These are phyloP conservation scores for Scolopax rusticola DNA, from an alignment of 2,797 vertebrate species.

Conservation along the genomic window DNA sequence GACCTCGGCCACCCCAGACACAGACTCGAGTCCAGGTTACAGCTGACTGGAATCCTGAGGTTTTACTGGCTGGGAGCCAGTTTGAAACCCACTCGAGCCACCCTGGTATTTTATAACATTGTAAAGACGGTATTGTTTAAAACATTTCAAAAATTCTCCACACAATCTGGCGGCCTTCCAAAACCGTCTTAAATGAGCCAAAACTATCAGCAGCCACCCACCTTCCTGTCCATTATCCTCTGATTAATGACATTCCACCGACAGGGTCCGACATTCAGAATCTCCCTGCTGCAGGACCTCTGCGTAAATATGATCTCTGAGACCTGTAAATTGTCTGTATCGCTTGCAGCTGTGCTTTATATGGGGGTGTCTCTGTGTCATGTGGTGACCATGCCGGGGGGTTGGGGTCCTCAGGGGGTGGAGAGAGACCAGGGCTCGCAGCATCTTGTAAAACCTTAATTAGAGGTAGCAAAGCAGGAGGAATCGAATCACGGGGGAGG, in stretches of 20 bases:
- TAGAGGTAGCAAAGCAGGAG: background rate
- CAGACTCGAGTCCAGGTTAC: slow-evolving; percentile 64
- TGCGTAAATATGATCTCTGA: slow-evolving; percentile 32
- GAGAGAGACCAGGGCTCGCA: background rate
- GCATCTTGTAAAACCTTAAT: background rate
- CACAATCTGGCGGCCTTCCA: slow-evolving; percentile 78
- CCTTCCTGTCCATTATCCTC: slow-evolving; percentile 73
- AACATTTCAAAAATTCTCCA: slow-evolving; percentile 77
- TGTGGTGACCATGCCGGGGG: background rate
- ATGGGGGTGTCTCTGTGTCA: background rate
- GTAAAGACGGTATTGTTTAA: slow-evolving; percentile 83
- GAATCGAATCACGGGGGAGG: background rate
- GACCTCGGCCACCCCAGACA: slow-evolving; percentile 75
- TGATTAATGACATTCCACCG: slow-evolving; percentile 75
- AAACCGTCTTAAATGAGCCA: slow-evolving; percentile 79
- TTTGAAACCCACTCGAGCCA: slow-evolving; percentile 70
- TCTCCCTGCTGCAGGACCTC: slow-evolving; percentile 59
- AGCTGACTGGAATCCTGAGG: slow-evolving; percentile 80
- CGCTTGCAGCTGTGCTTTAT: slow-evolving; percentile 34
- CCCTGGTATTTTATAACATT: slow-evolving; percentile 78
- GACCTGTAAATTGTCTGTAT: slow-evolving; percentile 50
- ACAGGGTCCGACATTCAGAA: slow-evolving; percentile 35
- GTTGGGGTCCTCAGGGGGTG: background rate
- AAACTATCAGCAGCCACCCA: slow-evolving; percentile 85
- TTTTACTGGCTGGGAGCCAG: slow-evolving; percentile 76